phyloP scores from a whole-genome alignment of 2,113 vertebrate species.

The Cariama cristata region DNA sequence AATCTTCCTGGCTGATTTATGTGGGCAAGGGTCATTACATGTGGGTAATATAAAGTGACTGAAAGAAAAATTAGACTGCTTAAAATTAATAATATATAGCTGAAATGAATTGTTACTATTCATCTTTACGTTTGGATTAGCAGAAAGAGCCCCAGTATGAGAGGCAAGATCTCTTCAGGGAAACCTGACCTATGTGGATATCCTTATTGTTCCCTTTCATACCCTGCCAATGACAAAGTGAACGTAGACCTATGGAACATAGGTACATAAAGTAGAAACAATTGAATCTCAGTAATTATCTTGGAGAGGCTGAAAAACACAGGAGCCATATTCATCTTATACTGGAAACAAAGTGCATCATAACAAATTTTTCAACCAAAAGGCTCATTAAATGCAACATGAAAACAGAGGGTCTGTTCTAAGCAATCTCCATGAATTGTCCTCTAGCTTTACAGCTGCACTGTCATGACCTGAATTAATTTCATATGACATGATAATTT shows the following conservation, averaged over 20 bases:
- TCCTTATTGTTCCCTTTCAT: background rate
- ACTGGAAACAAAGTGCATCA: background rate
- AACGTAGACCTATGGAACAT: background rate
- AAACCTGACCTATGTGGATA: background rate
- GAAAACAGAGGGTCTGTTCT: background rate
- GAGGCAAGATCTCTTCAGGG: background rate
- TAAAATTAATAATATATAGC: slow-evolving; percentile 57
- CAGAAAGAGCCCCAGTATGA: background rate
- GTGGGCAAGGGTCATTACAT: slow-evolving; percentile 55
- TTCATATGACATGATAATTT: background rate
- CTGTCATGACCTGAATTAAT: background rate
- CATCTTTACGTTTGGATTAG: slow-evolving; percentile 24
- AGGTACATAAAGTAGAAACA: background rate
- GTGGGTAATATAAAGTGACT: slow-evolving; percentile 33
- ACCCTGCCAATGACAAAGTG: background rate
- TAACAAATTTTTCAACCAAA: slow-evolving; percentile 11
- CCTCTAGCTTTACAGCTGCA: background rate
- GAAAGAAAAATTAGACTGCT: slow-evolving; percentile 38
- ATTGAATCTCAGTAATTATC: background rate
- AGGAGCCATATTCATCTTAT: background rate
- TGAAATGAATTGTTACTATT: slow-evolving; percentile 40
- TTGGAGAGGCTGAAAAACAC: background rate
- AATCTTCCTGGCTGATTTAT: slow-evolving; percentile 55
- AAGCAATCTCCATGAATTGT: background rate
- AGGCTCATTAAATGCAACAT: background rate